Base-by-base conservation (phyloP, 2,113 vertebrate species). In the Oophaga pumilio region DNA sequence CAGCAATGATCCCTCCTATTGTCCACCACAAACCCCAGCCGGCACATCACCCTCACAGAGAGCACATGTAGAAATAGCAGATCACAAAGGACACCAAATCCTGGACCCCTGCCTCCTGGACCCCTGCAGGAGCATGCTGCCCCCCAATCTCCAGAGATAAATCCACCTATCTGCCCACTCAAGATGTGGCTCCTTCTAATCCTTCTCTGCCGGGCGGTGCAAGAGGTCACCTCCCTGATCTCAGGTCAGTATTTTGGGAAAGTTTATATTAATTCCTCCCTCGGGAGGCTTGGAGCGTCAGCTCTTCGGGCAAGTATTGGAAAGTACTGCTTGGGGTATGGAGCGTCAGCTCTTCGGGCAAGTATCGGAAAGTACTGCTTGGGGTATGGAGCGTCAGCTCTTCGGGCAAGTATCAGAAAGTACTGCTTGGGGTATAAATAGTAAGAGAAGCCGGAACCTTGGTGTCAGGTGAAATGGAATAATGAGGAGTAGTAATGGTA, bases 161-260 rank as follows among this genome's bases (percentile, higher is more conserved):
- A n/a, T 6, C 1, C 24, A 52, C n/a, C 86, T 74, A 66, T 66
- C 59, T 86, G 43, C 50, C 43, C 1, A 18, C 22, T 28, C 33
- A 88, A 43, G 81, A 88, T 88, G 87, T 24, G 57, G 71, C 57
- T 49, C 43, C 69, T 84, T 18, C 57, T 82, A 33, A 9, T 60
- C 56, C 59, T 88, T 3, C 60, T 76, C 33, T 87, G 79, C 87
- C n/a, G n/a, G 22, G 71, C 24, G 12, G 22, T 68, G 4, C 71
- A 84, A 24, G 87, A 77, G 26, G 87, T 66, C 49, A 52, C 76
- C 62, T 12, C 76, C 28, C 76, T 79, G 8, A 24, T 68, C 12
- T 28, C 87, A 88, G 87, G 87, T 88, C 7, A 76, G 87, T 88
- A 76, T 53, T 24, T 78, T 62, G 71, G 57, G 26, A n/a, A 73